Base-by-base conservation (phyloP, 2,888 invertebrate species). In the Altica lythri region DNA sequence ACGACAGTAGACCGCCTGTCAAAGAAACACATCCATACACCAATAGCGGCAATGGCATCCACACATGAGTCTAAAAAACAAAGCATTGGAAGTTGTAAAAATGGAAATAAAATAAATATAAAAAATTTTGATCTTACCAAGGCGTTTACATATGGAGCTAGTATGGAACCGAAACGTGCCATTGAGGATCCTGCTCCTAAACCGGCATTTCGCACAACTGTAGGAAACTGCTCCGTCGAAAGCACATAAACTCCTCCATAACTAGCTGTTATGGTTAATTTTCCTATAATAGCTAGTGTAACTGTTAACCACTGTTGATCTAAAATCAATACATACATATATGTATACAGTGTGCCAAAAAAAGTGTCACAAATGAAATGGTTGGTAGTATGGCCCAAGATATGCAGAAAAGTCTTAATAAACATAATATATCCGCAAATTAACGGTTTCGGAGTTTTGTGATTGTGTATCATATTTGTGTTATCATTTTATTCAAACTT, bases 201-300 rank as follows among this genome's bases (percentile, higher is more conserved):
- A 18, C 83, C 84, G 29, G 83, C 83, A 64, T 84, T 85, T 59
- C 85, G 74, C 32, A 89, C 84, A 10, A 86, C 86, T 4, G 88
- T 88, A 10, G 88, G 88, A 66, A 87, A 89, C 70, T 87, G 86
- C 74, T 89, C 88, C 1, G 86, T 85, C 0, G 88, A 85, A 69
- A 87, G 86, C 40, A 88, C 82, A 65, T 88, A 88, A 34, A 88
- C 80, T 0, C 87, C 85, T 32, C 87, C 88, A 65, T 88, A 89
- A 16, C 87, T 86, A 1, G 87, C 82, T 1, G 88, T 88, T 46
- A 88, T 88, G 32, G 86, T 82, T 61, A 88, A 73, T 76, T 89
- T 89, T 5, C 86, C 88, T 29, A 84, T 69, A 88, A 88, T 88
- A 2, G 86, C 86, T 30, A 84, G 77, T 2, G 79, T 75, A 14